These are phyloP conservation scores for Anguilla pacifica DNA, from an alignment of 2,797 vertebrate genomes.

Conservation along the genomic window DNA sequence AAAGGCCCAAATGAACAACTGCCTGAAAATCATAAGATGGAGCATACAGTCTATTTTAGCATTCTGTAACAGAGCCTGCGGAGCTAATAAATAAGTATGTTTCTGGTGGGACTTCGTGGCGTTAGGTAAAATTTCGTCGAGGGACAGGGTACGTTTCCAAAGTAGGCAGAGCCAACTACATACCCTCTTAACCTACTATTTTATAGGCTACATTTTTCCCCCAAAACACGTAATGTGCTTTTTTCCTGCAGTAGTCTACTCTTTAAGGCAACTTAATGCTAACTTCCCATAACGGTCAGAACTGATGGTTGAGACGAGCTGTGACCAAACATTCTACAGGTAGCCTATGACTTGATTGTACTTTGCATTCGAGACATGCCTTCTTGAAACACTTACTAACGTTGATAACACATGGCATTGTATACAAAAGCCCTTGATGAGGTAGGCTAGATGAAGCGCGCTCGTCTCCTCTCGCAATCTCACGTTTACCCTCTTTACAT, in stretches of 20 bases:
- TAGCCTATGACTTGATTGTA: conserved; percentile 32
- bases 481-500: conserved; percentile 53
- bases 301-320: neutral
- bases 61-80: too few relatives aligned
- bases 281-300: neutral
- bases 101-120: neutral
- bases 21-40: neutral
- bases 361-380: conserved; percentile 31
- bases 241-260: neutral
- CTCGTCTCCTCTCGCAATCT: conserved; percentile 53
- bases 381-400: conserved; percentile 55
- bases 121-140: neutral
- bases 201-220: neutral
- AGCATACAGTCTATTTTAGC: neutral
- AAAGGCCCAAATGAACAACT: neutral
- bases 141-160: too few relatives aligned
- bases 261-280: neutral
- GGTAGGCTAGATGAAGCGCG: conserved; percentile 46
- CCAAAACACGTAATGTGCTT: neutral
- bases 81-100: neutral
- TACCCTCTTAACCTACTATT: too few relatives aligned
- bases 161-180: too few relatives aligned
- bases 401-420: conserved; percentile 2
- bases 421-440: conserved; percentile 64
- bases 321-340: neutral